Evolutionary conservation across 1,140 invertebrate genomes (phyloP), one percentile per base, ranked within the genome.

Genomic region (Belonocnema kinseyi): DNA sequence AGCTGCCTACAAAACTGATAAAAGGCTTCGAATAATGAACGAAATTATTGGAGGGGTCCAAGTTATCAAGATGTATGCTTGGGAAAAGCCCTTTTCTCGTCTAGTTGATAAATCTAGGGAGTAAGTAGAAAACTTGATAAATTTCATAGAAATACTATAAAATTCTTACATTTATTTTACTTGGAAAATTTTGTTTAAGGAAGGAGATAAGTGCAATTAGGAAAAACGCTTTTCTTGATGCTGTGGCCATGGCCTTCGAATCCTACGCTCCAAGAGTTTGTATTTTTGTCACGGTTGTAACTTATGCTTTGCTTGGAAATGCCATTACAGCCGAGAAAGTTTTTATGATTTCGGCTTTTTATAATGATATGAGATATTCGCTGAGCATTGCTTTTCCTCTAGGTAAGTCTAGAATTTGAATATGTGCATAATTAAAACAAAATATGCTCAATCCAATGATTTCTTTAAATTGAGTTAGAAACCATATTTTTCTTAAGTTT

Each of bases 61-160:
- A 89, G 95, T 97, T 1, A 97, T 98, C 33, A 98, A 98, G 92
- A 97, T 98, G 96, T 97, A 97, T 82, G 94, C 95, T 3, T 97
- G 96, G 96, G 96, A 97, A 87, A 94, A 94, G 82, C 94, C 95
- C 0, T 97, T 97, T 85, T 92, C 94, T 52, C 93, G 92, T 73
- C 92, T 96, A 54, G 92, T 95, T 3, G 91, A 93, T 53, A 85
- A 90, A 33, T 92, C 92, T 14, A 89, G 95, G 82, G 92, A 85
- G 93, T 93, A 89, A 89, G 82, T 78, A 75, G 56, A 75, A 52
- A n/a, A 81, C 80, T 75, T 76, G 75, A 17, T 74, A 5, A 73
- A 74, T 6, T 75, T 72, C 6, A 78, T 81, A 1, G 76, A 77
- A 76, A 73, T 33, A 46, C 16, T 79, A 16, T 75, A 77, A 4